Base-by-base conservation (phyloP, 1,140 invertebrate genomes). In the Drosophila sp. region DNA sequence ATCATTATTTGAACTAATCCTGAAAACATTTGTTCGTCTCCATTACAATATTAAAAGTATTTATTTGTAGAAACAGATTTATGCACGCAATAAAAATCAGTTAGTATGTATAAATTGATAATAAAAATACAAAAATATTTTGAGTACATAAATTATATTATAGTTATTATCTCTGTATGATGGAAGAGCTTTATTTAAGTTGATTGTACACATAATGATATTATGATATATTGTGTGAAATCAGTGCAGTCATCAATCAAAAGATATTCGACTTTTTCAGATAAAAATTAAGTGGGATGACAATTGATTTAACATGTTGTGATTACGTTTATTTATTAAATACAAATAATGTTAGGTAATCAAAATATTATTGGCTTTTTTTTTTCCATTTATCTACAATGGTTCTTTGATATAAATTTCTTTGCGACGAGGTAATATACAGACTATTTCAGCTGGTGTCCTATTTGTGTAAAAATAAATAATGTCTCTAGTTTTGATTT, bases 241-340 rank as follows among this genome's bases (percentile, higher is more conserved):
- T 45, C 32, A 54, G 21, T 21, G 16, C 16, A 61, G 27, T 21
- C 8, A 71, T 71, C 59, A 71, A 71, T 71, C 58, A 46, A 29
- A 70, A 6, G 53, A 56, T 40, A 36, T 56, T 40, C 9, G 16
- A 13, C 2, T 40, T 25, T 21, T 40, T 13, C 9, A n/a, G 16
- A 54, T 54, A 38, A 38, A 1, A 9, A 14, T 9, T 3, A 0
- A 13, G 3, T 13, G 36, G n/a, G n/a, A 27, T 48, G n/a, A 29
- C 46, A 48, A 27, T 46, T 6, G 11, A 48, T 13, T 50, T 14
- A 32, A 32, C 25, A 32, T 32, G n/a, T 29, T 7, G 7, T 29
- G 46, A 32, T 50, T 50, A 7, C 2, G n/a, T 16, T 36, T 16
- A 53, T 53, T 53, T 36, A 34, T 14, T 29, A 50, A 32, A 32